Percentiles rank a stretch among this genome's conserved stretches.
Conservation (phyloP, 2,888 invertebrate species). For the Ashinkailepas kermadecensis region DNA sequence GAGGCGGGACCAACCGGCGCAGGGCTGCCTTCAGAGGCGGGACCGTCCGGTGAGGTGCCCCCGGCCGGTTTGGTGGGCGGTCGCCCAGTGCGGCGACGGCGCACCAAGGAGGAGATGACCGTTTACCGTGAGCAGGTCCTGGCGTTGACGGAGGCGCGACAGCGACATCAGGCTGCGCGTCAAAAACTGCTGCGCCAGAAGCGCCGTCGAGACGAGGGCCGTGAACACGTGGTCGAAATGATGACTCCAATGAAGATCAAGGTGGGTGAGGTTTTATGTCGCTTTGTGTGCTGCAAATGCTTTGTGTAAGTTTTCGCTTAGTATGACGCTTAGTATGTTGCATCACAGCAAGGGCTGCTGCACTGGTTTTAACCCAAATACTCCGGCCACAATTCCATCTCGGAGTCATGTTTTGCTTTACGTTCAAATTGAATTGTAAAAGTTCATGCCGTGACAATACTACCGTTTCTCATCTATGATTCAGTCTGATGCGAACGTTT, state of each 20-base stretch:
- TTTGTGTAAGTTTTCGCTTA: too few species aligned
- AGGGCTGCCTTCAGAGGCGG: not conserved
- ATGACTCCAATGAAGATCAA: constrained; percentile 33
- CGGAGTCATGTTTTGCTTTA: too few species aligned
- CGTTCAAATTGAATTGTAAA: too few species aligned
- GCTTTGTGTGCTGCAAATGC: too few species aligned
- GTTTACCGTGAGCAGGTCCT: not conserved
- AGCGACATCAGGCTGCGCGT: constrained; percentile 3
- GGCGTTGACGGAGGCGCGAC: not conserved
- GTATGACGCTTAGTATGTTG: too few species aligned
- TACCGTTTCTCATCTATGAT: too few species aligned
- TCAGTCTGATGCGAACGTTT: too few species aligned
- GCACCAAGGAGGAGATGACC: constrained; percentile 10
- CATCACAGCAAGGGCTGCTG: too few species aligned
- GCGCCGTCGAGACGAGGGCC: constrained; percentile 1
- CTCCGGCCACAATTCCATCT: too few species aligned
- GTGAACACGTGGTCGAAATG: constrained; percentile 32
- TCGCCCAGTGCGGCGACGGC: not conserved
- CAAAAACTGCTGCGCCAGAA: constrained; percentile 10
- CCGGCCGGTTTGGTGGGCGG: not conserved
- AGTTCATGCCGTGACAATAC: too few species aligned
- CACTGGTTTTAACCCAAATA: too few species aligned
- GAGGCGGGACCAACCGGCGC: not conserved
- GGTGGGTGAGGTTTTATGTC: constrained; percentile 24
- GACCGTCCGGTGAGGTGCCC: not conserved